Evolutionary conservation across 1,140 invertebrate genomes (phyloP), one percentile per base, ranked within the genome.

Genomic region (Platyura marginata): DNA sequence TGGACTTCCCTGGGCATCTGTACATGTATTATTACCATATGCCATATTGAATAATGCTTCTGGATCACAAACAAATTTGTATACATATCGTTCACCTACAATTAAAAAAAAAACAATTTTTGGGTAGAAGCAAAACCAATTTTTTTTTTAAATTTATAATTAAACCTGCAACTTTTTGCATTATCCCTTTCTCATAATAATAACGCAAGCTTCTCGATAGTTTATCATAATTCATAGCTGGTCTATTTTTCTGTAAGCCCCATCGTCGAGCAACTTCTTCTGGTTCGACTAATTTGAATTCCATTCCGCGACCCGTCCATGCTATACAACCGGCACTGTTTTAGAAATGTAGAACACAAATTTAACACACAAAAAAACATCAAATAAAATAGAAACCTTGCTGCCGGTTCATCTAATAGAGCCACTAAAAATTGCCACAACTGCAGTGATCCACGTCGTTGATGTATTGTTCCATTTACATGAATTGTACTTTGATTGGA

Each of bases 221-320:
- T 61, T 95, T 96, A 61, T 96, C 91, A 57, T 96, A 95, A 65
- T 95, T 96, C 91, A 95, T 95, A 1, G 89, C 89, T 1, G 90
- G 90, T 3, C 90, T 67, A 61, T 95, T 87, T 56, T 87, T 87
- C 52, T 85, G 81, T 1, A 83, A 72, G 1, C 82, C 82, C 82
- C 82, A 87, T 36, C 81, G 67, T 21, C 82, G 67, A 9, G 82
- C 81, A 45, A 87, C 82, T 70, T 94, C 89, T 69, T 93, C 90
- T 0, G 90, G 90, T 62, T 94, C 89, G 44, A 92, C 86, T 2
- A 94, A 69, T 56, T 94, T 94, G 55, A 94, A 93, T 56, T 95
- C 91, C 68, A 92, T 79, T 15, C 91, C 92, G 3, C 88, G 64
- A 0, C 90, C 89, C 1, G 92, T 95, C 92, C 92, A 96, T 2